phyloP scores from a whole-genome alignment of 53 echinoderm and acorn worm genomes.

The Astropecten irregularis region DNA sequence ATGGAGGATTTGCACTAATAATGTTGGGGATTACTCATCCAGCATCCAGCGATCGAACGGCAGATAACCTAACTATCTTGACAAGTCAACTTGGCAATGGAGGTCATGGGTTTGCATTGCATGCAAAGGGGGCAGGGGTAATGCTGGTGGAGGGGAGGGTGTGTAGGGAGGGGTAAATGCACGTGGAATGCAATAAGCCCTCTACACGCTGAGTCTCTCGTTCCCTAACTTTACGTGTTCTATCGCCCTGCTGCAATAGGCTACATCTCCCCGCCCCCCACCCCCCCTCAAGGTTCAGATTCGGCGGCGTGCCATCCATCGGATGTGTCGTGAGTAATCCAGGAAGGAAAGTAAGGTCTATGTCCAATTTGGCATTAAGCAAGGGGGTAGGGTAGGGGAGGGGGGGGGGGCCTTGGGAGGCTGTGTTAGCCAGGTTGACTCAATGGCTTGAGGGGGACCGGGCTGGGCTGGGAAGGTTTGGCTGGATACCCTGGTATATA shows the following conservation, averaged over 20 bases:
- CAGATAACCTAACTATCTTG: constrained; percentile 38
- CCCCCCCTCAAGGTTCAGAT: constrained; percentile 15
- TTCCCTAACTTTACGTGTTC: too few relatives aligned
- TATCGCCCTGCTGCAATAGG: not conserved
- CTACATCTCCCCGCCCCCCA: not conserved
- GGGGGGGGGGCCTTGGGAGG: constrained; percentile 2
- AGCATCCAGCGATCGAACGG: not conserved
- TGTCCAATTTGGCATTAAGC: constrained; percentile 56
- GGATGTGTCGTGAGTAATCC: constrained; percentile 63
- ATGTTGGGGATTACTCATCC: constrained; percentile 48
- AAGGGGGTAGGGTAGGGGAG: too few relatives aligned
- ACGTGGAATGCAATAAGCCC: too few relatives aligned
- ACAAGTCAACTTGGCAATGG: constrained; percentile 1
- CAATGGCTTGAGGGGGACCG: constrained; percentile 26
- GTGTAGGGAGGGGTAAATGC: too few relatives aligned
- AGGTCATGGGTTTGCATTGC: too few relatives aligned
- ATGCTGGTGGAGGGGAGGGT: not conserved
- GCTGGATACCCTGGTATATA: constrained; percentile 10
- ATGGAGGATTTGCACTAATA: constrained; percentile 52
- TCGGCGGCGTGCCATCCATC: constrained; percentile 12
- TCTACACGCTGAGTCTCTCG: too few relatives aligned
- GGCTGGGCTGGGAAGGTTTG: not conserved
- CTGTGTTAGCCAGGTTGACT: constrained; percentile 36
- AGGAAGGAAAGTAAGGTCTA: constrained; percentile 63
- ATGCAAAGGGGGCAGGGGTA: constrained; percentile 30